phyloP scores from a whole-genome alignment of 2,888 invertebrate species.

The Theodoxus fluviatilis region DNA sequence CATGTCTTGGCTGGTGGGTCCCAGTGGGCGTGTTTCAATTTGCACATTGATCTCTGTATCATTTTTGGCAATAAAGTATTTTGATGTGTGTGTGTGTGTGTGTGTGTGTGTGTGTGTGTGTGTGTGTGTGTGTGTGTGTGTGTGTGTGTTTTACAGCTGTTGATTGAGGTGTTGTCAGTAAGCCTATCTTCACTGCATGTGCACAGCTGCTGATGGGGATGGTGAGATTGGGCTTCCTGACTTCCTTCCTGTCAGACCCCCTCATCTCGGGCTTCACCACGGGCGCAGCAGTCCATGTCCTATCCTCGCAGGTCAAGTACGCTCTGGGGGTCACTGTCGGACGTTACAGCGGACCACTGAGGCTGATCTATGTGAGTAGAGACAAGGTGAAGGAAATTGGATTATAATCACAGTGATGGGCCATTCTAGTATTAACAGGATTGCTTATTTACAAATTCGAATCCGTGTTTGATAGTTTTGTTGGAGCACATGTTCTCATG shows the following conservation, averaged over 20 bases:
- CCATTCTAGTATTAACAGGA: too few species aligned
- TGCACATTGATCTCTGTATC: too few species aligned
- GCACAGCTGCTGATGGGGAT: slow-evolving; percentile 47
- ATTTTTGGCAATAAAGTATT: too few species aligned
- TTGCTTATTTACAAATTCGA: too few species aligned
- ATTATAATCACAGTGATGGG: too few species aligned
- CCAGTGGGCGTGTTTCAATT: too few species aligned
- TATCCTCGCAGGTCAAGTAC: slow-evolving; percentile 75
- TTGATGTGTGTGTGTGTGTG: too few species aligned
- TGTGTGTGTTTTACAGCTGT: neutral
- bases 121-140: neutral
- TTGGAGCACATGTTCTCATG: too few species aligned
- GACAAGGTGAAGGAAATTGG: too few species aligned
- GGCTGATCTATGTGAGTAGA: slow-evolving; percentile 74
- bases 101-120: neutral
- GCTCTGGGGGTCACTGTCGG: slow-evolving; percentile 64
- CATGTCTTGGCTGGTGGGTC: too few species aligned
- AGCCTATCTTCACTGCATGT: neutral
- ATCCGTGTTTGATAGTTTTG: too few species aligned
- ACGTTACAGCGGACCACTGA: slow-evolving; percentile 66
- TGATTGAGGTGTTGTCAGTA: neutral
- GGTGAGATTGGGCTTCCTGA: slow-evolving; percentile 49
- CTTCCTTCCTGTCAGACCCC: slow-evolving; percentile 54
- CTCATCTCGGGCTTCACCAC: slow-evolving; percentile 87
- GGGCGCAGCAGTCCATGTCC: slow-evolving; percentile 83